Base-by-base conservation (phyloP, 2,888 invertebrate species). In the Trachelus troglodyta region DNA sequence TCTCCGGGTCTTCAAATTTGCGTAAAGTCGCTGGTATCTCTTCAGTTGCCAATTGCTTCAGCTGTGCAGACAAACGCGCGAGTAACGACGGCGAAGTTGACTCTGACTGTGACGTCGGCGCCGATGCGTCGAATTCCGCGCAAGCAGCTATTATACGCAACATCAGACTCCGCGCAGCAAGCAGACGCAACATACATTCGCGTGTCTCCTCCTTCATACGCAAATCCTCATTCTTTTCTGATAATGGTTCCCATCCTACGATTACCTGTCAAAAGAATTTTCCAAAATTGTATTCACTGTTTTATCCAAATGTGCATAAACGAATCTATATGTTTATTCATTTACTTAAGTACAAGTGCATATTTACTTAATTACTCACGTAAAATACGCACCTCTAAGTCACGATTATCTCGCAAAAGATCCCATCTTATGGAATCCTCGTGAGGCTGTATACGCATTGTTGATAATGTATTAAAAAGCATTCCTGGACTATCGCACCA, bases 161-260 rank as follows among this genome's bases (percentile, higher is more conserved):
- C 31, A 91, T 86, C 40, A 90, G 81, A 84, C 86, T 89, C 56
- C 91, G 86, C 3, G 87, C 89, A 12, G 87, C 83, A 3, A 91
- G 83, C 40, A 91, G 77, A 76, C 83, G 84, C 9, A 90, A 75
- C 90, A 91, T 90, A 69, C 91, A 91, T 34, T 85, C 82, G 2
- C 87, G 84, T 12, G 91, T 91, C 68, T 91, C 91, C 1, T 84
- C 80, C 76, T 87, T 87, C 89, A 88, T 90, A 73, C 88, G 79
- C 4, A 87, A 83, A 79, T 91, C 90, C 30, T 85, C 81, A 0
- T 75, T 81, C 76, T 82, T 85, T 56, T 83, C 82, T 4, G 81
- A 76, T 34, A 89, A 75, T 4, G 91, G 91, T 76, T 91, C 91
- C 89, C 90, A 91, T 4, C 89, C 89, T 12, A 87, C 84, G n/a